Conservation (phyloP, 2,888 invertebrate species). For the Alentia gelatinosa region DNA sequence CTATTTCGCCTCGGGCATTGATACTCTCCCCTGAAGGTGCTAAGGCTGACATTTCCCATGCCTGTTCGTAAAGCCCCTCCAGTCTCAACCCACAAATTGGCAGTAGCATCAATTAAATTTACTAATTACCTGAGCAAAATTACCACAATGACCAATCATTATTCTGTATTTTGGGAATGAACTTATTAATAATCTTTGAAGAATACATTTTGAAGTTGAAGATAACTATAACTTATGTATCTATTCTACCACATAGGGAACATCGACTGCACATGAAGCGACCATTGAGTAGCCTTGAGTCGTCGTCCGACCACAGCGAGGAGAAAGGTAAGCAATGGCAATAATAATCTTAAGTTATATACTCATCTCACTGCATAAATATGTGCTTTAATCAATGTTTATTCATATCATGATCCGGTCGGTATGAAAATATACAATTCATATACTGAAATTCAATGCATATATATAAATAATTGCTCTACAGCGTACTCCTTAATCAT, state of each 20-base stretch:
- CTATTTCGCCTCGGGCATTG: slow-evolving; percentile 5
- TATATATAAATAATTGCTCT: no score
- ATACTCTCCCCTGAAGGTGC: not conserved
- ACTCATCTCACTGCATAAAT: no score
- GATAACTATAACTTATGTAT: not conserved
- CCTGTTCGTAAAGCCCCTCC: not conserved
- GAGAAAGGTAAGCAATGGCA: slow-evolving; percentile 37
- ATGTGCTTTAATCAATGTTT: no score
- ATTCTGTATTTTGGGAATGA: not conserved
- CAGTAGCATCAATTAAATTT: not conserved
- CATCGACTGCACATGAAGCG: slow-evolving; percentile 51
- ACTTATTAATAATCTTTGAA: not conserved
- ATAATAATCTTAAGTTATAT: no score
- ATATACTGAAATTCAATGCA: no score
- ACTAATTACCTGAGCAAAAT: not conserved
- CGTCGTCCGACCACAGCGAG: not conserved
- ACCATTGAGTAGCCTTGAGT: slow-evolving; percentile 2
- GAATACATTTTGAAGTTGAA: no score
- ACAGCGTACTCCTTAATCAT: no score
- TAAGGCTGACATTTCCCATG: not conserved
- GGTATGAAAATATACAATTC: no score
- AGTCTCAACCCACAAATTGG: not conserved
- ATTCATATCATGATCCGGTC: no score
- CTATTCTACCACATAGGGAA: slow-evolving; percentile 18
- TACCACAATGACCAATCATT: not conserved